Evolutionary conservation across 2,797 vertebrate species (phyloP).

Genomic region (Eulemur coronatus): DNA sequence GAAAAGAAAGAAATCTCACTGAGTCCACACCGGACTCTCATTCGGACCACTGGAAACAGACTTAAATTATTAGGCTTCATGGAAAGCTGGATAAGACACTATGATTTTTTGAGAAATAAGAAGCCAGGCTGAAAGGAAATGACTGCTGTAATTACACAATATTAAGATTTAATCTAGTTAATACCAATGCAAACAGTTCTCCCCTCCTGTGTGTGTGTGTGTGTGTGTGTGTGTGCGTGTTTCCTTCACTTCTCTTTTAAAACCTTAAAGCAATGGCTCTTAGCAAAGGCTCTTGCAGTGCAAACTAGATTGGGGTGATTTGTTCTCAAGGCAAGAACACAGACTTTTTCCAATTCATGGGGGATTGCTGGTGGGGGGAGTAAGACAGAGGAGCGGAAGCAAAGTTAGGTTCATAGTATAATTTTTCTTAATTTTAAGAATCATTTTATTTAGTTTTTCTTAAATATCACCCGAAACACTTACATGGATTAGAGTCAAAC

Average conservation of each 20-base stretch:
- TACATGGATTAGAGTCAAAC: neutral
- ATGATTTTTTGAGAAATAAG: slow-evolving; percentile 26
- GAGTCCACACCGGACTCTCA: neutral
- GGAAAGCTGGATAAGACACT: neutral
- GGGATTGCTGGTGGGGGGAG: neutral
- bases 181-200: neutral
- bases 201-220: neutral
- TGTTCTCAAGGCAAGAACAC: neutral
- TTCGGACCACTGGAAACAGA: slow-evolving; percentile 4
- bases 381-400: no score
- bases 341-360: neutral
- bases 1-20: slow-evolving; percentile 5
- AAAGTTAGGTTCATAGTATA: neutral
- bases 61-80: slow-evolving; percentile 28
- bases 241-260: neutral
- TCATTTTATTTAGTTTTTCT: neutral
- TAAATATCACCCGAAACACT: neutral
- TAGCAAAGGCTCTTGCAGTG: neutral
- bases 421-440: neutral
- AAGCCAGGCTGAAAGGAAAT: slow-evolving; percentile 33
- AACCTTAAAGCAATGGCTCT: neutral
- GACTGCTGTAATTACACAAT: neutral
- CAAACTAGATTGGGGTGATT: neutral
- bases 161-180: slow-evolving; percentile 39
- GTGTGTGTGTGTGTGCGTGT: neutral